Base-by-base conservation (phyloP, 2,113 vertebrate genomes). In the Indicator indicator region DNA sequence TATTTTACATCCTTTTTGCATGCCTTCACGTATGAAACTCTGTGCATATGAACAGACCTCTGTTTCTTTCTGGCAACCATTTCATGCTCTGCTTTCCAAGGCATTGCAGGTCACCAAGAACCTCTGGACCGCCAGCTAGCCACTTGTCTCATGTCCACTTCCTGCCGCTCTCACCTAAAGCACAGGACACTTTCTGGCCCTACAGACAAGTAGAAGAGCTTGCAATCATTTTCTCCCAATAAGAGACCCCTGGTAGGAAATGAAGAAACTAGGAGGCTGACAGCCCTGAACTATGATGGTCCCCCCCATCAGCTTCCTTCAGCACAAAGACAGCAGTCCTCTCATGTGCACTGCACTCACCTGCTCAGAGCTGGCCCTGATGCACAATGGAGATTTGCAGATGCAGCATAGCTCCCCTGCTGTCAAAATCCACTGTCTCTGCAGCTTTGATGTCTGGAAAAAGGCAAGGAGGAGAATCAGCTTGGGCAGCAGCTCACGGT, bases 271-370 rank as follows among this genome's bases (percentile, higher is more conserved):
- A 38, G 44, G 2, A 85, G 16, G 64, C 52, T 90, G 75, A 68
- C 56, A 91, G 69, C 38, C 32, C 40, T 63, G 52, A 91, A 84
- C n/a, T 5, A 4, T 32, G 42, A 79, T 32, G 63, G 42, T n/a
- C n/a, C 78, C 42, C 32, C 88, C 71, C 52, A 90, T 55, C 50
- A 90, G 81, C 50, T 50, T 79, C 64, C 17, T 50, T 54, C 67
- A 59, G 40, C 1, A 0, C 71, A 85, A 50, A 93, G 87, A 85
- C 33, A 67, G n/a, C 55, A 87, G 81, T 55, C 24, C 17, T 92
- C 93, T 93, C 70, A 73, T 42, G 46, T 46, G 81, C 85, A 86
- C 67, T 87, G 89, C 76, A 63, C 93, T 95, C 83, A 96, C 96
- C 95, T 87, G 88, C 77, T 92, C 81, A 84, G 58, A 88, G 70